Conservation (phyloP, 1,140 invertebrate genomes). For the Diuraphis noxia region DNA sequence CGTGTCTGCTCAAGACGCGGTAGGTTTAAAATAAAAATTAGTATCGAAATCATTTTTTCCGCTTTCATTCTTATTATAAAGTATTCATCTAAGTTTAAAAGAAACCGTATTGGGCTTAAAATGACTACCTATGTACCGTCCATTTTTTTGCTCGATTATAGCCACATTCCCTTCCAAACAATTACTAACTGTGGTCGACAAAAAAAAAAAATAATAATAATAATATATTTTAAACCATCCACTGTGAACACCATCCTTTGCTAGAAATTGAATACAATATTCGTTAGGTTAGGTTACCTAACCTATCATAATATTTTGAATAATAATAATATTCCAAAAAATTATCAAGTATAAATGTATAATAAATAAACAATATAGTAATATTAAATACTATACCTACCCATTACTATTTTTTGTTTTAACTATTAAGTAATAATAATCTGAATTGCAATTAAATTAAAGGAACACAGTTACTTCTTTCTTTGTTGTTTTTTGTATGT, state of each 20-base stretch:
- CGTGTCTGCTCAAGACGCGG: background rate
- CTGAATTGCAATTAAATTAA: background rate
- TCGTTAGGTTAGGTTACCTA: background rate
- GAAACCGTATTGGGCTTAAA: background rate
- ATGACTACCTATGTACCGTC: background rate
- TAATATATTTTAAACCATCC: background rate
- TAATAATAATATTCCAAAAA: background rate
- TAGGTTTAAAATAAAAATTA: slow-evolving; percentile 30
- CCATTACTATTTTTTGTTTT: no score
- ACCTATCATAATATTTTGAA: background rate
- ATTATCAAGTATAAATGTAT: no score
- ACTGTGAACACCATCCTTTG: background rate
- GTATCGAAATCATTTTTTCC: slow-evolving; percentile 25
- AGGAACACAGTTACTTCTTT: background rate
- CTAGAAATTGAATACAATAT: slow-evolving; percentile 1
- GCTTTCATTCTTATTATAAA: slow-evolving; percentile 6
- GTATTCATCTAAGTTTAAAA: slow-evolving; percentile 21
- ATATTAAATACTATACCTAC: background rate
- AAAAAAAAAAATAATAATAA: background rate
- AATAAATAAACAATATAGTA: background rate
- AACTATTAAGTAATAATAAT: background rate
- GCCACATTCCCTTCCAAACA: background rate
- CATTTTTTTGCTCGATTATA: background rate
- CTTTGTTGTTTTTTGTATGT: background rate
- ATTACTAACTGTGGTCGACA: background rate